phyloP scores from a whole-genome alignment of 2,113 vertebrate genomes.

The Erythrocercus mccallii region DNA sequence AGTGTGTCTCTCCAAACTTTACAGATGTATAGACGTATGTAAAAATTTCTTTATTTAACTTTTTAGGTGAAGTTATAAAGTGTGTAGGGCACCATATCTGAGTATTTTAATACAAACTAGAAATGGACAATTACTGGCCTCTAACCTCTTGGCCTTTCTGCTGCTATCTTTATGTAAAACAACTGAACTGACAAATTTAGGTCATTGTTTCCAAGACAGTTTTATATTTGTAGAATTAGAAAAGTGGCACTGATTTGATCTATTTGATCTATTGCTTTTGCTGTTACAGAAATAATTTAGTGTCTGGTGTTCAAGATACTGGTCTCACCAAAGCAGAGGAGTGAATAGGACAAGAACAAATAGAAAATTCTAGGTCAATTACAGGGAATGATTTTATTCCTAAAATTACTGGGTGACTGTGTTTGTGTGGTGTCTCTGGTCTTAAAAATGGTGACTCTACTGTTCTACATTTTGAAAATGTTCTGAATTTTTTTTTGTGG shows the following conservation, averaged over 20 bases:
- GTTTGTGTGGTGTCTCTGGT: not conserved
- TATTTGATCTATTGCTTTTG: not conserved
- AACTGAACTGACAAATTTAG: not conserved
- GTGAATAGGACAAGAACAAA: not conserved
- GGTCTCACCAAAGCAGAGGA: not conserved
- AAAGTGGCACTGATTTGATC: not conserved
- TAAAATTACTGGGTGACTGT: not conserved
- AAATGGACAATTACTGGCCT: not conserved
- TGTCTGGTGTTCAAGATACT: not conserved
- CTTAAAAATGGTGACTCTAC: not conserved
- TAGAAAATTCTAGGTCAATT: not conserved
- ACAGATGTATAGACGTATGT: slow-evolving; percentile 97
- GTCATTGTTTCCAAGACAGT: not conserved
- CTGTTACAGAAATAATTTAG: not conserved
- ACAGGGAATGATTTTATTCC: not conserved
- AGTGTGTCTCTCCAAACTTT: slow-evolving; percentile 96
- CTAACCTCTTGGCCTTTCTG: not conserved
- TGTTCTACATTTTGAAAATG: not conserved
- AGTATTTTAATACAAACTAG: not conserved
- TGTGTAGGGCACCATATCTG: not conserved
- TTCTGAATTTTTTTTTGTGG: not conserved
- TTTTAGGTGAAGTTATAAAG: not conserved
- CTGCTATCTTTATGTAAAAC: not conserved
- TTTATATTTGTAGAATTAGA: not conserved
- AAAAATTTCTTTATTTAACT: not conserved